These are phyloP conservation scores for Hypotaenidia okinawae DNA, from an alignment of 2,797 vertebrate genomes.

Conservation along the genomic window DNA sequence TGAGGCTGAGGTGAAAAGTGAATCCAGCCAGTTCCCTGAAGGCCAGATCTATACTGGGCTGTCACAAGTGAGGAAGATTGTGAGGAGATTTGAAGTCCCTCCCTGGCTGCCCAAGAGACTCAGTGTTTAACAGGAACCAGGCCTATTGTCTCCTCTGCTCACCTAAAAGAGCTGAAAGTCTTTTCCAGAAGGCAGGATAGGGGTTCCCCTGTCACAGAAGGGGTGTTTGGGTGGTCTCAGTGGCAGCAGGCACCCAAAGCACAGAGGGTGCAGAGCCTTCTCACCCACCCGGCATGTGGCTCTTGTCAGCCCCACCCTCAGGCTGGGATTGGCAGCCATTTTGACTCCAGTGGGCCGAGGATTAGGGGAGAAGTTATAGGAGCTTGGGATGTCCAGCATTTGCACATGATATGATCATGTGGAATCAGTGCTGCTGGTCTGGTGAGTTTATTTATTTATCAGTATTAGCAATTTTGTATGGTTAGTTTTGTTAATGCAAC, in stretches of 20 bases:
- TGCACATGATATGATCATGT: fast-evolving
- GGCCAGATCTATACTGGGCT: background rate
- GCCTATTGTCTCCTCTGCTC: fast-evolving
- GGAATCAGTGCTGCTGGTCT: background rate
- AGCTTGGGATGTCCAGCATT: background rate
- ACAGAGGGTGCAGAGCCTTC: fast-evolving
- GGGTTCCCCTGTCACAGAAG: background rate
- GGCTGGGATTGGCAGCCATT: background rate
- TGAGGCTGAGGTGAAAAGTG: background rate
- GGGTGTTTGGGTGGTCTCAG: background rate
- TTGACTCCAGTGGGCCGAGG: background rate
- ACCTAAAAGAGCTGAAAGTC: background rate
- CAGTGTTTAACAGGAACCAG: fast-evolving
- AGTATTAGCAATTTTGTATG: background rate
- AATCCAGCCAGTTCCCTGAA: background rate
- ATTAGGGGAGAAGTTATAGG: background rate
- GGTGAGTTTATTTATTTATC: background rate
- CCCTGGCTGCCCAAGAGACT: background rate
- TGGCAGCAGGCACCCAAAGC: fast-evolving
- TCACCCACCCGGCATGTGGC: fast-evolving
- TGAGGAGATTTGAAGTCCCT: background rate
- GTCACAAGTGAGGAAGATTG: background rate
- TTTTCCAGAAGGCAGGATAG: background rate
- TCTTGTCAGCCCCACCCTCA: background rate
- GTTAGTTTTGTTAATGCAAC: background rate